Percentiles rank a stretch among this genome's conserved stretches.
Evolutionary conservation across 2,797 vertebrate species (phyloP).

Genomic region (Acridotheres tristis): DNA sequence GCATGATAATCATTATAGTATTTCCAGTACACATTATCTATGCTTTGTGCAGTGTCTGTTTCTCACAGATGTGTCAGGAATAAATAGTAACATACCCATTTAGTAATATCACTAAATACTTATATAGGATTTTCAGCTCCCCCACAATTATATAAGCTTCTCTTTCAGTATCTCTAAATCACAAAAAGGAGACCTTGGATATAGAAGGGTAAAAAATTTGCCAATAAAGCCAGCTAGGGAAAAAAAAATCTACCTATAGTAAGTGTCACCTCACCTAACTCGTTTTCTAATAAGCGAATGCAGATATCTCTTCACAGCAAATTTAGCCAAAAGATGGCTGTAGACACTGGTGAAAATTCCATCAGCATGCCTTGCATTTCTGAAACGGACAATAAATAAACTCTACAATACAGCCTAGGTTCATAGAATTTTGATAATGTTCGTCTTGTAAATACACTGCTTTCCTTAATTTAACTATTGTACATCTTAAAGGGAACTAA

Average conservation of each 20-base stretch:
- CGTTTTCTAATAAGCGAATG: constrained; percentile 94
- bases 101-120: background rate
- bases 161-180: background rate
- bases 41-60: background rate
- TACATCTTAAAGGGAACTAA: background rate
- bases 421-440: background rate
- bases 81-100: background rate
- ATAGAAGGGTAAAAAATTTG: constrained; percentile 21
- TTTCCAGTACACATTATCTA: background rate
- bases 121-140: background rate
- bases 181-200: background rate
- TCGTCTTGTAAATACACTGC: background rate
- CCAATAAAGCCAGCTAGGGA: background rate
- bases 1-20: background rate
- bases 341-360: constrained; percentile 94
- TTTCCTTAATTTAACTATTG: background rate
- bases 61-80: background rate
- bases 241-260: constrained; percentile 27
- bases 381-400: constrained; percentile 71
- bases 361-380: constrained; percentile 91
- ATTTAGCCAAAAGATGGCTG: constrained; percentile 92
- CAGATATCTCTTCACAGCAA: constrained; percentile 92
- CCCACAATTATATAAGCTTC: background rate
- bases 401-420: constrained; percentile 38
- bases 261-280: constrained; percentile 81